phyloP scores from a whole-genome alignment of 1,140 invertebrate genomes.

The Drepana arcuata region DNA sequence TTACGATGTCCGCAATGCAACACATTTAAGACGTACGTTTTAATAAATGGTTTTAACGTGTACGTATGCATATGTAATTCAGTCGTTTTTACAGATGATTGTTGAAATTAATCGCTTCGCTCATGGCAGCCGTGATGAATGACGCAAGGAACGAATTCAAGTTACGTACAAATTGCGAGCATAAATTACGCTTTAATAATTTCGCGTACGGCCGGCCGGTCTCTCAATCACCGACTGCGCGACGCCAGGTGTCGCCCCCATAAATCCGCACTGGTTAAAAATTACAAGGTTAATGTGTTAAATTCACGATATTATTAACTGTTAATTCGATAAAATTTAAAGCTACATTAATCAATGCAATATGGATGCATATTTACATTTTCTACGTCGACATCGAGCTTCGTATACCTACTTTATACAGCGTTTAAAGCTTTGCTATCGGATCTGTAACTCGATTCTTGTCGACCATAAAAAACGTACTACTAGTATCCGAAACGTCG shows the following conservation, averaged over 20 bases:
- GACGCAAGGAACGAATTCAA: slow-evolving; percentile 59
- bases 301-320: slow-evolving; percentile 7
- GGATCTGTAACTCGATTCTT: too few species aligned
- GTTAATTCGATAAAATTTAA: too few species aligned
- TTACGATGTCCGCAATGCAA: too few species aligned
- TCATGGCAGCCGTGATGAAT: slow-evolving; percentile 50
- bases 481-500: too few species aligned
- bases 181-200: slow-evolving; percentile 70
- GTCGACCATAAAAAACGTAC: too few species aligned
- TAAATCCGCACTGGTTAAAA: slow-evolving; percentile 50
- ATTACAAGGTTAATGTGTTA: too few species aligned
- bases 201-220: slow-evolving; percentile 49
- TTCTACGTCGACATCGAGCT: too few species aligned
- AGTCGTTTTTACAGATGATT: slow-evolving; percentile 45
- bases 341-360: too few species aligned
- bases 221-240: slow-evolving; percentile 47
- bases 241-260: slow-evolving; percentile 49
- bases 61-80: slow-evolving; percentile 19
- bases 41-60: background rate
- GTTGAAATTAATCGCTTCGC: slow-evolving; percentile 47
- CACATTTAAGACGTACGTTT: too few species aligned
- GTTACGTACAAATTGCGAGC: slow-evolving; percentile 62
- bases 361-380: too few species aligned
- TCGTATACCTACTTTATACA: too few species aligned
- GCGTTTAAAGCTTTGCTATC: too few species aligned